Evolutionary conservation across 2,797 vertebrate species (phyloP), one percentile per base, ranked within the genome.

Genomic region (Clarias platycephalus): DNA sequence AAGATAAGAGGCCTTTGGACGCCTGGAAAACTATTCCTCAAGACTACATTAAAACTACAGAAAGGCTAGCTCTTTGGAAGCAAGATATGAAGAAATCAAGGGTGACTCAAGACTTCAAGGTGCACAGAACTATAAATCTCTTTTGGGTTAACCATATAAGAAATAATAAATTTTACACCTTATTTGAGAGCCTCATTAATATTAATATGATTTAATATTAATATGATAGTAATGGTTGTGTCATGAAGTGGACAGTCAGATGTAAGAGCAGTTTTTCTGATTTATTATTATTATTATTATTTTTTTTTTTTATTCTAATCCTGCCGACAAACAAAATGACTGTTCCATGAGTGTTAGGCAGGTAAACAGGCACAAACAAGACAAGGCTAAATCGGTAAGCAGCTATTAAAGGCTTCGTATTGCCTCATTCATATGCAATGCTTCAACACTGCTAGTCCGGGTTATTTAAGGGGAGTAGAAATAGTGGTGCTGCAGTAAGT

Each of bases 121-220:
- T 12, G 10, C 44, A 49, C 44, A 49, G 44, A 49, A 49, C 44
- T 49, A 18, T 9, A 67, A 8, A 67, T 67, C 31, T 28, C 28
- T 66, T 67, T 67, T 34, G 7, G 16, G 16, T 67, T 13, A 66
- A 31, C 26, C 66, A 34, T 34, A 67, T 34, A 34, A 34, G 18
- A 70, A 22, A 70, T 70, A 40, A 37, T 67, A 68, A 4, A 40
- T n/a, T 53, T 5, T 7, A 12, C 20, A 71, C 37, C 71, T 74
- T 53, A 28, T 53, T 55, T 53, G 26, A 72, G 70, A 44, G 44
- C 70, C 70, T 72, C 15, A 53, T 62, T 78, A 78, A 62, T 78
- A 58, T 77, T 77, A 60, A n/a, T 78, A 77, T 15, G 4, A 34
- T 24, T 37, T 37, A 77, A 60, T 77, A 58, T 77, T 77, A 60